These are phyloP conservation scores for Balaenoptera acutorostrata DNA, from an alignment of 2,113 vertebrate species.

Conservation along the genomic window DNA sequence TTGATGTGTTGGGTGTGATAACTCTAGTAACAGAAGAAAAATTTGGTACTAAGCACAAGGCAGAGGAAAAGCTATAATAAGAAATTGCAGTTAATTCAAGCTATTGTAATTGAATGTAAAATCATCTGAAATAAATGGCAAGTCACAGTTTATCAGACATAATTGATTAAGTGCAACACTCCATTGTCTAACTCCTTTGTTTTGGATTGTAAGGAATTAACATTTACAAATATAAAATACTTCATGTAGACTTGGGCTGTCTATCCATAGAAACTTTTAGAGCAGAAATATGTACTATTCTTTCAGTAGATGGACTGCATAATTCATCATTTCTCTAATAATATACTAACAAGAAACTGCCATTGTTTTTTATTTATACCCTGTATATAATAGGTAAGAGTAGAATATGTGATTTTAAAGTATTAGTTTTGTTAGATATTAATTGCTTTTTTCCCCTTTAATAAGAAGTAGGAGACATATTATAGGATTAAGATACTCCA, in stretches of 20 bases:
- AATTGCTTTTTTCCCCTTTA: slow-evolving; percentile 54
- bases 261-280: background rate
- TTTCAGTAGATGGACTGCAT: background rate
- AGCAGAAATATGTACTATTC: background rate
- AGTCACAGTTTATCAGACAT: background rate
- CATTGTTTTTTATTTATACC: background rate
- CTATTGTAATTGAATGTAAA: background rate
- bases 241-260: background rate
- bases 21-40: background rate
- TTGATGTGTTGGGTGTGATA: background rate
- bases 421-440: slow-evolving; percentile 62
- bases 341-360: slow-evolving; percentile 10
- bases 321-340: slow-evolving; percentile 8
- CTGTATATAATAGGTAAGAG: slow-evolving; percentile 14
- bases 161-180: background rate
- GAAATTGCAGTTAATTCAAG: background rate
- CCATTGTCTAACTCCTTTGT: background rate
- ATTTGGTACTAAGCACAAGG: background rate
- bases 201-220: background rate
- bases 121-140: background rate
- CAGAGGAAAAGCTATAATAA: background rate
- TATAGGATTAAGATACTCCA: slow-evolving; percentile 48
- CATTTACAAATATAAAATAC: background rate
- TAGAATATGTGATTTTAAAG: slow-evolving; percentile 49
- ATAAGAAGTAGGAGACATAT: slow-evolving; percentile 56